Evolutionary conservation across 2,888 invertebrate genomes (phyloP).

Genomic region (Macaria notata): DNA sequence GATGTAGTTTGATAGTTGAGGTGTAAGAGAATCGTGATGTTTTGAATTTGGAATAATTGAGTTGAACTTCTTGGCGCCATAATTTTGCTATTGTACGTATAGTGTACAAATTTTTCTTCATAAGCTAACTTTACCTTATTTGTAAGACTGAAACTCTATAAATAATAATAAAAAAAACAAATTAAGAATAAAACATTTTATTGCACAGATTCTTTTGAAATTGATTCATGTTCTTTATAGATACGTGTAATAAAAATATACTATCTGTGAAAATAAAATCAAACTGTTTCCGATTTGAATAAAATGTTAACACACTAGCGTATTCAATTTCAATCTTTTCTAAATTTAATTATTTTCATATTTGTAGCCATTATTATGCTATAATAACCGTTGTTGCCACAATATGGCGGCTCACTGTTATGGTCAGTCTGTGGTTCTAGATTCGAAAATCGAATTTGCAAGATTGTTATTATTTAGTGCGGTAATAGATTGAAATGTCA

Average conservation of each 20-base stretch:
- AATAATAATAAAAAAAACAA: no score
- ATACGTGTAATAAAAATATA: neutral
- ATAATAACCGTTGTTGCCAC: conserved; percentile 7
- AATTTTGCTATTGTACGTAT: no score
- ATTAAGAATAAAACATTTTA: no score
- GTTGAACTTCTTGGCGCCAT: no score
- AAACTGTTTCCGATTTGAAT: conserved; percentile 4
- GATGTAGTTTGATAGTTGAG: no score
- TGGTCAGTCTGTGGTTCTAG: conserved; percentile 4
- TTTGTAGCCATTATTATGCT: conserved; percentile 1
- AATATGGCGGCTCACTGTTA: neutral
- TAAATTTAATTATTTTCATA: conserved; percentile 1
- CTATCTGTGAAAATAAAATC: conserved; percentile 1
- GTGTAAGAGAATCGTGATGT: no score
- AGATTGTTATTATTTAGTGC: conserved; percentile 11
- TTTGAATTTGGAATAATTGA: no score
- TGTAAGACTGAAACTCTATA: no score
- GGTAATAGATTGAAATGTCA: conserved; percentile 12
- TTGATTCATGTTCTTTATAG: no score
- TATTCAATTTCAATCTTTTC: conserved; percentile 1
- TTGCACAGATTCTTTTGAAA: no score
- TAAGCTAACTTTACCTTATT: no score
- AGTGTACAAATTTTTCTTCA: no score
- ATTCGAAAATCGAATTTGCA: conserved; percentile 9
- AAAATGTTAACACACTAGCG: neutral